Base-by-base conservation (phyloP, 2,888 invertebrate genomes). In the Drosophila seclusa region DNA sequence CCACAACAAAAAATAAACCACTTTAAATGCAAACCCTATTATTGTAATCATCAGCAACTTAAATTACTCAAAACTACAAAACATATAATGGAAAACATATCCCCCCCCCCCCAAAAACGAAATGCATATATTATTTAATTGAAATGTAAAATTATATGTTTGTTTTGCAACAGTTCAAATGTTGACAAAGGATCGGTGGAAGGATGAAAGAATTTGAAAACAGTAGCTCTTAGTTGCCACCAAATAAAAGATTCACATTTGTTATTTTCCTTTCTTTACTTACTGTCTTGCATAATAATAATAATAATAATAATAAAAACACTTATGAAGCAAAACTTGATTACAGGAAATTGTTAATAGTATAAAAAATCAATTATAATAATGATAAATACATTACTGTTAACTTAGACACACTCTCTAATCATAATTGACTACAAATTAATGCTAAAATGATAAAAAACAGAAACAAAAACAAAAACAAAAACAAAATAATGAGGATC, bases 251-350 rank as follows among this genome's bases (percentile, higher is more conserved):
- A 38, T 42, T 36, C 32, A 32, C 29, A 42, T 32, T 32, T 29
- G 36, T 63, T 77, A 36, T 50, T 59, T 58, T 61, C 36, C 29
- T 49, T 50, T 24, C 29, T 53, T 50, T 27, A 57, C 48, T 38
- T 27, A 64, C 50, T 68, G 64, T 63, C 57, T 68, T 66, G 55
- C 57, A 68, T 71, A 38, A 60, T 50, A 62, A 66, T 42, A 48
- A 60, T 57, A 53, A 42, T 29, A 54, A 31, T 36, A 54, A 58
- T 64, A 71, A 60, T 58, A 61, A 65, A 69, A 69, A 76, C 78
- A 86, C 90, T 89, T 88, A 90, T 90, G 91, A 90, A 75, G 69
- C 80, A 89, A 85, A 89, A 90, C 90, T 90, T 91, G 90, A 90
- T 90, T 90, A 90, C 90, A 90, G 90, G 90, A 90, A 90, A 79